phyloP scores from a whole-genome alignment of 2,113 vertebrate species.

The Nerophis lumbriciformis region DNA sequence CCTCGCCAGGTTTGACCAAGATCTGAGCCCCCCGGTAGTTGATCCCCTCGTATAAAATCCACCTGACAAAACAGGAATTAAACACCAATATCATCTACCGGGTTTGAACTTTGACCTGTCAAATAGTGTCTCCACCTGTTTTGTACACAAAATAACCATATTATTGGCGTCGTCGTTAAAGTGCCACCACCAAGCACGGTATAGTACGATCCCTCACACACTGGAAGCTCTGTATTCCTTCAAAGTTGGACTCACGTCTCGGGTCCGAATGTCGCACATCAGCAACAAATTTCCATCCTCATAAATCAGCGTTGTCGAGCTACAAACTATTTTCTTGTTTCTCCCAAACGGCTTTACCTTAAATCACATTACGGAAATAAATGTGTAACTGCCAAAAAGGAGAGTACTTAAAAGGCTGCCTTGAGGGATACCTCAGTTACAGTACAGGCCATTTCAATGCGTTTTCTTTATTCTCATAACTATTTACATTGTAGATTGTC shows the following conservation, averaged over 20 bases:
- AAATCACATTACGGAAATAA: too few species aligned
- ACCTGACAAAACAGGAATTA: slow-evolving; percentile 62
- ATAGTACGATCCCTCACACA: slow-evolving; percentile 16
- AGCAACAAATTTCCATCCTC: slow-evolving; percentile 48
- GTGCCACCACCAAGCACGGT: neutral
- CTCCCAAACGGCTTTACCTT: neutral
- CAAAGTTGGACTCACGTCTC: slow-evolving; percentile 33
- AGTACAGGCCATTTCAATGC: too few species aligned
- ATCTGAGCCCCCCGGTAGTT: slow-evolving; percentile 86
- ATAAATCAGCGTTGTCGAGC: slow-evolving; percentile 17
- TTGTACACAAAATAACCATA: neutral
- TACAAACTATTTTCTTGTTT: slow-evolving; percentile 7
- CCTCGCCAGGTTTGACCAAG: slow-evolving; percentile 76
- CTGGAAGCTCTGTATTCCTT: slow-evolving; percentile 37
- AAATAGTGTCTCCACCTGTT: too few species aligned
- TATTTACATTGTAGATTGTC: too few species aligned
- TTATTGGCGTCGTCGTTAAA: neutral
- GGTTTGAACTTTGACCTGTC: neutral
- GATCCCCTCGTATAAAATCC: slow-evolving; percentile 83
- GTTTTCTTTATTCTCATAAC: too few species aligned
- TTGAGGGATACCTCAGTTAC: too few species aligned
- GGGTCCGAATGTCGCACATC: slow-evolving; percentile 57
- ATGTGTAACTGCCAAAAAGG: too few species aligned
- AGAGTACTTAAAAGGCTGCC: too few species aligned
- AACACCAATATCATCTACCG: neutral